Conservation (phyloP, 2,888 invertebrate genomes). For the Drosophila sordidula region DNA sequence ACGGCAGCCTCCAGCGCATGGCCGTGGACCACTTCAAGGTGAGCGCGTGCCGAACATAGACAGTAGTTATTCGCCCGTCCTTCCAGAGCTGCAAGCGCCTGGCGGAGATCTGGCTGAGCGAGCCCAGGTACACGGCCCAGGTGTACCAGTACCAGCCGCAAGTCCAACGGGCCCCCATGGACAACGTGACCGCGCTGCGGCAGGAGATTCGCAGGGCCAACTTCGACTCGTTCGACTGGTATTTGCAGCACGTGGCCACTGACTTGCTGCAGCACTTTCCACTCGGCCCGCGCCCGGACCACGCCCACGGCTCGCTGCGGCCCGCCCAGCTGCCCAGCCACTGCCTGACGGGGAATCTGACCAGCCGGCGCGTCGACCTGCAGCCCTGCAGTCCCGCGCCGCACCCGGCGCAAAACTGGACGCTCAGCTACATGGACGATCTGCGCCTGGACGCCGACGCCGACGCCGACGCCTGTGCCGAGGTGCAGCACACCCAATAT, state of each 20-base stretch:
- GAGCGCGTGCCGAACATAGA: neutral
- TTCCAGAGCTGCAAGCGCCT: slow-evolving; percentile 93
- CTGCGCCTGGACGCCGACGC: slow-evolving; percentile 84
- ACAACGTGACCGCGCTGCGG: slow-evolving; percentile 31
- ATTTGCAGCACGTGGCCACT: slow-evolving; percentile 95
- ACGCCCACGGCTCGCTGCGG: slow-evolving; percentile 90
- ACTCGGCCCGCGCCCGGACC: slow-evolving; percentile 92
- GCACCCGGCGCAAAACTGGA: slow-evolving; percentile 70
- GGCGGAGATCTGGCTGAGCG: slow-evolving; percentile 98
- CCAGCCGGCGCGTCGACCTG: slow-evolving; percentile 48
- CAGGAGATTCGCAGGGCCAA: slow-evolving; percentile 82
- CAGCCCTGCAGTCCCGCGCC: slow-evolving; percentile 42
- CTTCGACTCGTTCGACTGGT: slow-evolving; percentile 93
- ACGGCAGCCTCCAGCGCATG: slow-evolving; percentile 91
- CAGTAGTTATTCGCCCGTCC: neutral
- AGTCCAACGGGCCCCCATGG: slow-evolving; percentile 88
- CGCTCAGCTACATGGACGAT: slow-evolving; percentile 73
- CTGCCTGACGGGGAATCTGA: slow-evolving; percentile 86
- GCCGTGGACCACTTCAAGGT: slow-evolving; percentile 39
- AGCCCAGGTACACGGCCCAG: slow-evolving; percentile 92
- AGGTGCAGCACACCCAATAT: slow-evolving; percentile 90
- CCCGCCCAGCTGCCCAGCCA: slow-evolving; percentile 87
- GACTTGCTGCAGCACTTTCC: slow-evolving; percentile 95
- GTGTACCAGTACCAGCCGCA: slow-evolving; percentile 92
- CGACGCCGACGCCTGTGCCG: slow-evolving; percentile 91